Evolutionary conservation across 1,140 invertebrate species (phyloP).

Genomic region (Drosophila equinoxialis): DNA sequence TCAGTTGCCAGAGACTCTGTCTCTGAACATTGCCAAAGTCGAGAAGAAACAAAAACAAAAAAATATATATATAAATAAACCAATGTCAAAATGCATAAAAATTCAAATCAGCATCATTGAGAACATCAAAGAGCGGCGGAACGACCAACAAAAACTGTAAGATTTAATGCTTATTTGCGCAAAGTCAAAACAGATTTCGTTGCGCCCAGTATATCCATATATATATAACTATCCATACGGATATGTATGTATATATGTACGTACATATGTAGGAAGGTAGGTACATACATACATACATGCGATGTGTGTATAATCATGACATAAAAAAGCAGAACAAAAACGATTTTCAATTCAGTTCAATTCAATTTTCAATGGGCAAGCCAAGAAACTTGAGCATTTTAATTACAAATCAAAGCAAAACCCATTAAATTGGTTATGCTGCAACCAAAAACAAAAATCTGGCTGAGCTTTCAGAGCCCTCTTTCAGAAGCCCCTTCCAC

Average conservation of each 20-base stretch:
- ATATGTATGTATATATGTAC: not conserved
- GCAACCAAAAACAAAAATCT: not conserved
- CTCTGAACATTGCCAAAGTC: no score
- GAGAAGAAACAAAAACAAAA: slow-evolving; percentile 14
- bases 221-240: not conserved
- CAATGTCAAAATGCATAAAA: slow-evolving; percentile 77
- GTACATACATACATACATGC: no score
- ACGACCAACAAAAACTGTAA: slow-evolving; percentile 55
- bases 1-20: no score
- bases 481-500: no score
- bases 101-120: slow-evolving; percentile 65
- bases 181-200: slow-evolving; percentile 78
- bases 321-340: slow-evolving; percentile 80
- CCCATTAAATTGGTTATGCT: slow-evolving; percentile 72
- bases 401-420: slow-evolving; percentile 53
- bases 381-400: slow-evolving; percentile 50
- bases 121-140: slow-evolving; percentile 66
- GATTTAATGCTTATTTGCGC: slow-evolving; percentile 80
- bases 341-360: slow-evolving; percentile 80
- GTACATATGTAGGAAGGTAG: no score
- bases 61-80: slow-evolving; percentile 22
- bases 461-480: no score
- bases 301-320: slow-evolving; percentile 62
- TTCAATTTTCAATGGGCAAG: slow-evolving; percentile 68
- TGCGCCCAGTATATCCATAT: slow-evolving; percentile 36